Evolutionary conservation across 2,113 vertebrate species (phyloP), one percentile per base, ranked within the genome.

Genomic region (Crotalus tigris): DNA sequence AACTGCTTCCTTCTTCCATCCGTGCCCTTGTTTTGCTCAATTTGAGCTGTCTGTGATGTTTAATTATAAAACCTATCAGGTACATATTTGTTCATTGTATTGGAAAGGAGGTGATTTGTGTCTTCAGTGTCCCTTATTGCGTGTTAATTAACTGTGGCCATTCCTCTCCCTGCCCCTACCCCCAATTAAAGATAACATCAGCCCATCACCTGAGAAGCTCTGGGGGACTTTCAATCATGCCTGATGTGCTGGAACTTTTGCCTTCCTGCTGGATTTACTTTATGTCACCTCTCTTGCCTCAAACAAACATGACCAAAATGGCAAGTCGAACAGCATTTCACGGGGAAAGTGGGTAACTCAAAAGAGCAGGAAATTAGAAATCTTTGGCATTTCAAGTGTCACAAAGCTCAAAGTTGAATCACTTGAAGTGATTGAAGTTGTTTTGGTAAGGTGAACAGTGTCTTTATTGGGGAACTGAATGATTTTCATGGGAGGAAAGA

Each of bases 81-180:
- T 54, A 89, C 58, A 58, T 90, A 90, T 95, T 92, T 95, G 90
- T 89, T 94, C 53, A 87, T 59, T 92, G 96, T 89, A 92, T 95
- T 57, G 90, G 92, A 96, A 92, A 33, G 55, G 94, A 90, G 8
- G n/a, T 95, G 96, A 95, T 94, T 94, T 93, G 92, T 93, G 94
- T 94, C 92, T 88, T 94, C 92, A n/a, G 46, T 93, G 94, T 93
- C 93, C 54, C 94, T 96, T 96, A 92, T 85, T 54, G 85, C 54
- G 69, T 93, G 93, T 96, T 91, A 96, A 95, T 97, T 96, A 95
- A 94, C 95, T 92, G 33, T 44, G 46, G 64, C 89, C 33, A 85
- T 95, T 94, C 95, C 90, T 90, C 51, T 81, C 55, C 90, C 15
- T 81, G 75, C 33, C 33, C 33, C 33, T 44, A 81, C 33, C 33